Evolutionary conservation across 2,797 vertebrate genomes (phyloP).

Genomic region (Tympanoctomys barrerae): DNA sequence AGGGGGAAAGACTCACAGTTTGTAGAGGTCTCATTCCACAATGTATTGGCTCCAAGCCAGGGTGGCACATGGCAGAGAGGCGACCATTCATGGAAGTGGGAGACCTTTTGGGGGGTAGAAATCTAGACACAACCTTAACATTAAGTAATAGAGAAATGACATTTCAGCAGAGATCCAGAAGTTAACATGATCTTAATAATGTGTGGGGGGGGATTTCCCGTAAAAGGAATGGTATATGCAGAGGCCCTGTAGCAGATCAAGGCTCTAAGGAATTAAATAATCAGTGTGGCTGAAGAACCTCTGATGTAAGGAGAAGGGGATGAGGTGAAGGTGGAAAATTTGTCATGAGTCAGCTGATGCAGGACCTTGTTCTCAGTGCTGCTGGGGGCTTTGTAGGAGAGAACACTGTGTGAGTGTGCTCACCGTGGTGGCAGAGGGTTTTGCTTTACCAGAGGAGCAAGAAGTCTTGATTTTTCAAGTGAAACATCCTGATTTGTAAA

Average conservation of each 20-base stretch:
- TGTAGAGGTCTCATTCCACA: neutral
- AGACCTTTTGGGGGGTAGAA: neutral
- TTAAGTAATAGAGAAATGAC: conserved; percentile 45
- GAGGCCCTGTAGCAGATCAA: neutral
- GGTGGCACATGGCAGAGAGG: neutral
- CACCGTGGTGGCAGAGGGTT: neutral
- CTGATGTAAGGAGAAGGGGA: neutral
- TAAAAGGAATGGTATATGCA: neutral
- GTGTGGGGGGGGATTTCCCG: neutral
- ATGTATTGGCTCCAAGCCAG: neutral
- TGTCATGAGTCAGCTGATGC: neutral
- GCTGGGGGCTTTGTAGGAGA: neutral
- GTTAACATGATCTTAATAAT: conserved; percentile 49
- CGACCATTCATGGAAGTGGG: neutral
- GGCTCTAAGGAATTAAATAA: neutral
- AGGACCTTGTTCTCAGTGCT: neutral
- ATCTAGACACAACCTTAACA: neutral
- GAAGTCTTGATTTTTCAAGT: conserved; percentile 31
- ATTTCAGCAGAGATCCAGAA: conserved; percentile 19
- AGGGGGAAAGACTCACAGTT: neutral
- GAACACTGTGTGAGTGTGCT: neutral
- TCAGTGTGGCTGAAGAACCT: neutral
- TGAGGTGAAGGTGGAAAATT: neutral
- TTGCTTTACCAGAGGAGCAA: conserved; percentile 23
- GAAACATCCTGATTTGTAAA: conserved; percentile 38